Base-by-base conservation (phyloP, 2,888 invertebrate genomes). In the Drosophila nr. perissopoda region DNA sequence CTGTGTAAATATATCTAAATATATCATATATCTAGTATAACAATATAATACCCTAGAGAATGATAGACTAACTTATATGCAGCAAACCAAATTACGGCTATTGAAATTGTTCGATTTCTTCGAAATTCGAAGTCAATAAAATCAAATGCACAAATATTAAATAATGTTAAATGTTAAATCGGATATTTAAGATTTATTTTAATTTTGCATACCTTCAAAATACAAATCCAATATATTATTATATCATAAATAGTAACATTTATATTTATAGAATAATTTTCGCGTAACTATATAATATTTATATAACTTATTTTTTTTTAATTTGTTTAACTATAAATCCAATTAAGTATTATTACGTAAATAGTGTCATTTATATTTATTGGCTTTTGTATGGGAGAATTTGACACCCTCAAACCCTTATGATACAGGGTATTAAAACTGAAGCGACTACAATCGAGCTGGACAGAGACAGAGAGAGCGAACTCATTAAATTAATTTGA, bases 401-500 rank as follows among this genome's bases (percentile, higher is more conserved):
- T 38, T 53, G 4, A 11, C 25, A 0, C 18, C 25, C n/a, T 13
- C 21, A 13, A 42, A 1, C 4, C 2, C 11, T 18, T 42, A 46
- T 29, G 42, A 31, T 31, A 36, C 29, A 66, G 67, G 59, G 67
- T 48, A 68, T 54, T 6, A 27, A 53, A 42, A 11, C 46, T 60
- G 42, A 53, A 60, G 48, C 49, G 73, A 57, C 21, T 60, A 56
- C 76, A 66, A 63, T 67, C 63, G 63, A 76, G 59, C 59, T 64
- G 52, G 27, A 48, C 33, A 42, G 27, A 53, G 51, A 56, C 40
- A 38, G 65, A 46, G 67, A 40, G 29, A 38, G 42, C 13, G 51
- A 70, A 76, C 83, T 88, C 81, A 85, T 79, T 86, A 83, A 88
- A 81, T 85, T 86, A 86, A 86, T 83, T 88, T 82, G 88, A 85